Conservation (phyloP, 2,888 invertebrate genomes). For the Darwinula stevensoni region DNA sequence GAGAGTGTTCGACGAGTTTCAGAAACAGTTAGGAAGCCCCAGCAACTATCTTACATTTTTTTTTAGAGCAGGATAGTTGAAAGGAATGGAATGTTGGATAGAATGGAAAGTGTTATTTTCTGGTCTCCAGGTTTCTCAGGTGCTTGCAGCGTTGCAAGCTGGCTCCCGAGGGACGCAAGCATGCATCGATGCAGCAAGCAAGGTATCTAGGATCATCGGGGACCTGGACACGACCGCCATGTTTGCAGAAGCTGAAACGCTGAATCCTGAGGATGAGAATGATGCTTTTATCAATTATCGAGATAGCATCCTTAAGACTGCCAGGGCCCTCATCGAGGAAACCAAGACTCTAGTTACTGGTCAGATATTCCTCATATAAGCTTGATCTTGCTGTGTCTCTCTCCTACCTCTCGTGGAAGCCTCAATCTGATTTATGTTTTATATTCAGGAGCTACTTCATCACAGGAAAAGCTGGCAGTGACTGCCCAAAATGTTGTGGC, state of each 20-base stretch:
- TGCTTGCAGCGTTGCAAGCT: slow-evolving; percentile 65
- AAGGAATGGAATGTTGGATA: not conserved
- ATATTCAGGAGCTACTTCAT: slow-evolving; percentile 62
- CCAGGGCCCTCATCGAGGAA: slow-evolving; percentile 92
- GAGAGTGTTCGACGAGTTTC: slow-evolving; percentile 49
- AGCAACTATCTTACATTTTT: too few species aligned
- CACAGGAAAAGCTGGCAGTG: slow-evolving; percentile 79
- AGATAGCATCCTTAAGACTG: slow-evolving; percentile 85
- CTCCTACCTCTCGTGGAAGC: too few species aligned
- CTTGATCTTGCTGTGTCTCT: too few species aligned
- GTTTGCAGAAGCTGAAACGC: slow-evolving; percentile 92
- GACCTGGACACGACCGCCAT: slow-evolving; percentile 95
- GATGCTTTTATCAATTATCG: slow-evolving; percentile 45
- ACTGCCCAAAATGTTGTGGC: slow-evolving; percentile 92
- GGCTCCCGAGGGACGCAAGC: slow-evolving; percentile 92
- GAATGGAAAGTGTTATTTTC: too few species aligned
- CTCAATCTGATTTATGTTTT: too few species aligned
- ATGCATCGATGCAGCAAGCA: slow-evolving; percentile 92
- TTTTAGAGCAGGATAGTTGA: too few species aligned
- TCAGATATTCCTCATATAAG: too few species aligned
- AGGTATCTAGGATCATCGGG: slow-evolving; percentile 86
- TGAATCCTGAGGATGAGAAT: slow-evolving; percentile 73
- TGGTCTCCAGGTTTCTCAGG: slow-evolving; percentile 28
- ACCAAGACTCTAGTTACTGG: slow-evolving; percentile 94
- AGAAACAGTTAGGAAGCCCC: slow-evolving; percentile 60